phyloP scores from a whole-genome alignment of 1,140 invertebrate species.

The Scaptomyza montana region DNA sequence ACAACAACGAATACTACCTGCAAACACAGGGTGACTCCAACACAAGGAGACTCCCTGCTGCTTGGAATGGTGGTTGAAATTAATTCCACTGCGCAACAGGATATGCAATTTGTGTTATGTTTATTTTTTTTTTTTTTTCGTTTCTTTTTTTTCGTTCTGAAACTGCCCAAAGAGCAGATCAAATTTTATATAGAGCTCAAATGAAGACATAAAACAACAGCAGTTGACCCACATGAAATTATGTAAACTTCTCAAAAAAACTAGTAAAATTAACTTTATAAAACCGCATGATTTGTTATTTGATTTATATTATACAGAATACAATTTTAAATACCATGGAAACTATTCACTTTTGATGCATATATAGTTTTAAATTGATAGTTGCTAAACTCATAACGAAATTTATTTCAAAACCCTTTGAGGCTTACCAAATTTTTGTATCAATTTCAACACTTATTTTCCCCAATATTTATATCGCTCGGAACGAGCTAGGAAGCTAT shows the following conservation, averaged over 20 bases:
- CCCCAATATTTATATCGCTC: too few species aligned
- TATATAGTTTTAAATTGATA: too few species aligned
- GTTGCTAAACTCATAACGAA: too few species aligned
- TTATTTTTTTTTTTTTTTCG: conserved; percentile 10
- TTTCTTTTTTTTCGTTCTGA: background rate
- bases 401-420: too few species aligned
- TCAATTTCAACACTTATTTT: too few species aligned
- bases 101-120: conserved; percentile 54
- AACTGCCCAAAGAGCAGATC: conserved; percentile 22
- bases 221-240: conserved; percentile 49
- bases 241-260: background rate
- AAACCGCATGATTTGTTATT: too few species aligned
- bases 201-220: conserved; percentile 62
- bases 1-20: background rate
- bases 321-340: too few species aligned
- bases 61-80: conserved; percentile 66
- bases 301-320: too few species aligned
- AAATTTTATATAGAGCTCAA: conserved; percentile 52
- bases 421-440: too few species aligned
- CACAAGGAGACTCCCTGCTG: conserved; percentile 63
- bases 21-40: conserved; percentile 40
- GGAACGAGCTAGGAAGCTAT: too few species aligned
- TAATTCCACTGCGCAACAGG: conserved; percentile 74
- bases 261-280: too few species aligned
- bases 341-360: too few species aligned